These are phyloP conservation scores for Eilema caniola DNA, from an alignment of 2,888 invertebrate species.

Conservation along the genomic window DNA sequence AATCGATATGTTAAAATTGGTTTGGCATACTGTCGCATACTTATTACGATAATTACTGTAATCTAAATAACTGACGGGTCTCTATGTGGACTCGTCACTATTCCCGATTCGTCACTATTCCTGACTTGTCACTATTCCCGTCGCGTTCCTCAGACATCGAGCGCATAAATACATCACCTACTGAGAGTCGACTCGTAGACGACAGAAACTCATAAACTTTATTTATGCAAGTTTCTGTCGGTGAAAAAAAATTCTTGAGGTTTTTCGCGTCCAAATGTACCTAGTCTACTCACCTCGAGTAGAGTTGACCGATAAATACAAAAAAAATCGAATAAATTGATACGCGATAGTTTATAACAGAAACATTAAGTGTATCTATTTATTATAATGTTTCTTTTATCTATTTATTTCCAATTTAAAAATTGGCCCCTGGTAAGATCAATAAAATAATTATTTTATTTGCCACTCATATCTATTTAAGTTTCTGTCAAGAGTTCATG, in stretches of 20 bases:
- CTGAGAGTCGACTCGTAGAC: slow-evolving; percentile 6
- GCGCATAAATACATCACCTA: neutral
- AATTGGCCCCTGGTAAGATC: too few relatives aligned
- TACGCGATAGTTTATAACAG: too few relatives aligned
- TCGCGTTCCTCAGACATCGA: slow-evolving; percentile 20
- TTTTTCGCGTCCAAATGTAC: neutral
- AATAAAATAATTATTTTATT: too few relatives aligned
- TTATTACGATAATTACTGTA: neutral
- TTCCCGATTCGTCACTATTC: slow-evolving; percentile 16
- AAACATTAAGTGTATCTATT: too few relatives aligned
- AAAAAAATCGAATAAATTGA: neutral
- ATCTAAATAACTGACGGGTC: slow-evolving; percentile 1
- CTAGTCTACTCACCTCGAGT: too few relatives aligned
- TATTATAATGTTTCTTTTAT: too few relatives aligned
- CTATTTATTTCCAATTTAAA: too few relatives aligned
- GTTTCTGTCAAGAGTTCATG: too few relatives aligned
- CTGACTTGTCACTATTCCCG: slow-evolving; percentile 22
- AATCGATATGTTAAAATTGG: neutral
- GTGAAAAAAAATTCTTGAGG: neutral
- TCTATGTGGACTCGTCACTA: slow-evolving; percentile 21
- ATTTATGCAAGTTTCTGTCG: slow-evolving; percentile 7
- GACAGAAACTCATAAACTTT: slow-evolving; percentile 13
- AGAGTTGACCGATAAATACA: neutral
- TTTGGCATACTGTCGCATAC: neutral
- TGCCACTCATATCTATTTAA: too few relatives aligned